Conservation (phyloP, 2,113 vertebrate genomes). For the Clarias batrachus region DNA sequence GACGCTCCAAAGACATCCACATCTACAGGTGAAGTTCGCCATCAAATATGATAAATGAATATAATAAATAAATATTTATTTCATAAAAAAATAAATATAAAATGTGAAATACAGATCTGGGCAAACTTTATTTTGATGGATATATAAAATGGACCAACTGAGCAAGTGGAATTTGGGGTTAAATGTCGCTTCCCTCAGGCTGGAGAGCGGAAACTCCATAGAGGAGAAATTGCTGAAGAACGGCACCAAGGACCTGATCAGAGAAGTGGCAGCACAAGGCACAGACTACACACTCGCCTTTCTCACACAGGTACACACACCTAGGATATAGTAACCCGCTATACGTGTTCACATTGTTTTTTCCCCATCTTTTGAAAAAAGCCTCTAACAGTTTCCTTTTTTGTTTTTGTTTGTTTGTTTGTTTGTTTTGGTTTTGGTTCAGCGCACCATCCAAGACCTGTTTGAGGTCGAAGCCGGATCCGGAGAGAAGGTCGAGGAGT, state of each 20-base stretch:
- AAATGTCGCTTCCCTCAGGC: slow-evolving; percentile 60
- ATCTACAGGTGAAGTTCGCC: slow-evolving; percentile 81
- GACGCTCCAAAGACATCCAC: slow-evolving; percentile 90
- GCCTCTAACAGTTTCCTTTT: slow-evolving; percentile 6
- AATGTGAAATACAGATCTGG: neutral
- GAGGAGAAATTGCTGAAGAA: slow-evolving; percentile 93
- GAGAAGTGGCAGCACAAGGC: slow-evolving; percentile 91
- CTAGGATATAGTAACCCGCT: neutral
- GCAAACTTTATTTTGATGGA: too few relatives aligned
- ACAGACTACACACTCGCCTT: slow-evolving; percentile 90
- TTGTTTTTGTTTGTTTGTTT: neutral
- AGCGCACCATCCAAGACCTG: slow-evolving; percentile 92
- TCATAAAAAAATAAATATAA: too few relatives aligned
- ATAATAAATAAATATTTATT: too few relatives aligned
- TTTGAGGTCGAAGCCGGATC: slow-evolving; percentile 89
- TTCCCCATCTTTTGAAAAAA: neutral
- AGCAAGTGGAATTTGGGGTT: neutral
- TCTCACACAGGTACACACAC: slow-evolving; percentile 81
- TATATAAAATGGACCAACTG: neutral
- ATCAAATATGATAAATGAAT: too few relatives aligned
- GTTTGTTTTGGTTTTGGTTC: neutral
- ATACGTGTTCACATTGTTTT: neutral
- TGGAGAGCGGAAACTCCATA: slow-evolving; percentile 90
- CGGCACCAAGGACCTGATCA: slow-evolving; percentile 89
- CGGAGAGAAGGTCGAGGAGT: slow-evolving; percentile 89